Conservation (phyloP, 2,888 invertebrate species). For the Germaria angustata region DNA sequence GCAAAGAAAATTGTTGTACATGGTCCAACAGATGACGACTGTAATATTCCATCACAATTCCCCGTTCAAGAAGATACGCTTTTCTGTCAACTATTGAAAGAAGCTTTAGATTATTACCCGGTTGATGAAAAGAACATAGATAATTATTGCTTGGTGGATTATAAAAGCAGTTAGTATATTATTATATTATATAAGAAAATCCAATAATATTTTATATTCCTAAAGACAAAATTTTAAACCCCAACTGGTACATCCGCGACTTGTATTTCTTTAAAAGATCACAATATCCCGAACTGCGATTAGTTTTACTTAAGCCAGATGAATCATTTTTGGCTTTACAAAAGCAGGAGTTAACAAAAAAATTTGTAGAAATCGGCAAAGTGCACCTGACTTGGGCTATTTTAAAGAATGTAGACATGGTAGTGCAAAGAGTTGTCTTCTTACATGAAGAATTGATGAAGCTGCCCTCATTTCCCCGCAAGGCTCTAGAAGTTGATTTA, state of each 20-base stretch:
- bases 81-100: slow-evolving; percentile 95
- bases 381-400: slow-evolving; percentile 95
- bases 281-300: slow-evolving; percentile 97
- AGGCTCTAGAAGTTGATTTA: slow-evolving; percentile 97
- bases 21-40: slow-evolving; percentile 90
- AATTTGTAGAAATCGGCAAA: slow-evolving; percentile 98
- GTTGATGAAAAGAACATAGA: slow-evolving; percentile 94
- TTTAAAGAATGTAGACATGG: slow-evolving; percentile 94
- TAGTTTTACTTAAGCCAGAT: slow-evolving; percentile 95
- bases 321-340: slow-evolving; percentile 94
- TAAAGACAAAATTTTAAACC: slow-evolving; percentile 96
- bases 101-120: slow-evolving; percentile 97
- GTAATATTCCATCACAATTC: slow-evolving; percentile 98
- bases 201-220: background rate
- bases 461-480: slow-evolving; percentile 97
- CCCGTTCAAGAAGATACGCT: slow-evolving; percentile 99
- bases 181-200: background rate
- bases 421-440: slow-evolving; percentile 98
- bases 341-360: slow-evolving; percentile 93
- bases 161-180: slow-evolving; percentile 93
- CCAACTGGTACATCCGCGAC: slow-evolving; percentile 96
- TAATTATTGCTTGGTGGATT: slow-evolving; percentile 97
- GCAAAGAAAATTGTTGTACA: slow-evolving; percentile 99
- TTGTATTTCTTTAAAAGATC: slow-evolving; percentile 97
- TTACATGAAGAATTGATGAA: slow-evolving; percentile 99